A percentile compares a stretch with the other conserved stretches of the same genome.
These are phyloP conservation scores for Madoqua kirkii DNA, from an alignment of 2,113 vertebrate genomes.

Conservation along the genomic window DNA sequence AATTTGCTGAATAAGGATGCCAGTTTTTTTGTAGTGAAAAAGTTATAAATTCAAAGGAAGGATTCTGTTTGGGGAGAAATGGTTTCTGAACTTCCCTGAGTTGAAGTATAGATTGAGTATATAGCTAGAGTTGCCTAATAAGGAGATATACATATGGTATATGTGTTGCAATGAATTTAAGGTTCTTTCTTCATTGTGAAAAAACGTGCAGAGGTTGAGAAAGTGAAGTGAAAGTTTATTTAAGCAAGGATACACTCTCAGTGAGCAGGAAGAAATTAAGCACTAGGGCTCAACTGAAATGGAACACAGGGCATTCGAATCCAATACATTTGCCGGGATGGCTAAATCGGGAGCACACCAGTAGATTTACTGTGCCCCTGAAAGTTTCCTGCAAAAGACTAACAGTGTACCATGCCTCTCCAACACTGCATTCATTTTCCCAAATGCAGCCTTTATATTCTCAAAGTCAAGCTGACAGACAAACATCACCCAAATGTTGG, in stretches of 20 bases:
- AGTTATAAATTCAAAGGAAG: neutral
- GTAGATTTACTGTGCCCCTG: neutral
- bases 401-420: neutral
- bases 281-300: neutral
- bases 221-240: neutral
- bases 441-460: neutral
- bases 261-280: slow-evolving; percentile 11
- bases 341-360: neutral
- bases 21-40: neutral
- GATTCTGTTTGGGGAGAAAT: neutral
- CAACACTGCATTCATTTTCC: neutral
- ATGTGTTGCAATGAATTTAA: neutral
- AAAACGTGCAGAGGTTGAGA: neutral
- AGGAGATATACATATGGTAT: neutral
- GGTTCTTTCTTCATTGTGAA: neutral
- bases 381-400: neutral
- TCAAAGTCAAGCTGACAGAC: slow-evolving; percentile 21
- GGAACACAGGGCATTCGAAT: neutral
- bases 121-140: neutral
- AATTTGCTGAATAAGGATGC: neutral
- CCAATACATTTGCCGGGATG: neutral
- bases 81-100: neutral
- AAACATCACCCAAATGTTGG: neutral
- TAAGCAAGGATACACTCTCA: neutral
- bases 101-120: neutral